A percentile compares a stretch with the other conserved stretches of the same genome.
These are phyloP conservation scores for Melipona bicolor DNA, from an alignment of 2,888 invertebrate species.

Conservation along the genomic window DNA sequence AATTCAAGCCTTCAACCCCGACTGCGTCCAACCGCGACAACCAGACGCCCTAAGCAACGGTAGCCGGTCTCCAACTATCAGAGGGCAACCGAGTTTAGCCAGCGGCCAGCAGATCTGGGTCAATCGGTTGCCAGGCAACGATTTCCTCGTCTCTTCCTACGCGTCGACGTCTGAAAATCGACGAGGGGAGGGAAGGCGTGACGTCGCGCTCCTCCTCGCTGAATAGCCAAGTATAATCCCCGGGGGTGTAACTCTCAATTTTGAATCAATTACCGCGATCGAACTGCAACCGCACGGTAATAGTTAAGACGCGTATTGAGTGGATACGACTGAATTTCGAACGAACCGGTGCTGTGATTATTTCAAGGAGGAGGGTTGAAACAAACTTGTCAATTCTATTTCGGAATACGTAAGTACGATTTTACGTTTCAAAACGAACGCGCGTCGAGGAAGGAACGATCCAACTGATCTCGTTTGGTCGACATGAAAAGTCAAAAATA, in stretches of 20 bases:
- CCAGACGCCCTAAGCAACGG: conserved; percentile 60
- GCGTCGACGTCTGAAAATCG: conserved; percentile 64
- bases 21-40: conserved; percentile 45
- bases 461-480: too few relatives aligned
- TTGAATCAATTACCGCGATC: conserved; percentile 41
- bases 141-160: conserved; percentile 72
- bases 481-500: too few relatives aligned
- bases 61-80: conserved; percentile 45
- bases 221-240: conserved; percentile 32
- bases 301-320: neutral
- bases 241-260: conserved; percentile 14
- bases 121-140: conserved; percentile 79
- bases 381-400: too few relatives aligned
- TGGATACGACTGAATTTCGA: neutral
- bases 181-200: conserved; percentile 21
- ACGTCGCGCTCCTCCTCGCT: conserved; percentile 20
- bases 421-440: too few relatives aligned
- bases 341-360: too few relatives aligned
- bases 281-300: conserved; percentile 13
- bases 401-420: too few relatives aligned
- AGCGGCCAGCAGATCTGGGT: conserved; percentile 70
- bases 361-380: too few relatives aligned
- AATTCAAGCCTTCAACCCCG: conserved; percentile 9
- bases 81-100: conserved; percentile 39
- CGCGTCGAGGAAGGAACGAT: too few relatives aligned